These are phyloP conservation scores for Andrena minutula DNA, from an alignment of 2,888 invertebrate genomes.

Conservation along the genomic window DNA sequence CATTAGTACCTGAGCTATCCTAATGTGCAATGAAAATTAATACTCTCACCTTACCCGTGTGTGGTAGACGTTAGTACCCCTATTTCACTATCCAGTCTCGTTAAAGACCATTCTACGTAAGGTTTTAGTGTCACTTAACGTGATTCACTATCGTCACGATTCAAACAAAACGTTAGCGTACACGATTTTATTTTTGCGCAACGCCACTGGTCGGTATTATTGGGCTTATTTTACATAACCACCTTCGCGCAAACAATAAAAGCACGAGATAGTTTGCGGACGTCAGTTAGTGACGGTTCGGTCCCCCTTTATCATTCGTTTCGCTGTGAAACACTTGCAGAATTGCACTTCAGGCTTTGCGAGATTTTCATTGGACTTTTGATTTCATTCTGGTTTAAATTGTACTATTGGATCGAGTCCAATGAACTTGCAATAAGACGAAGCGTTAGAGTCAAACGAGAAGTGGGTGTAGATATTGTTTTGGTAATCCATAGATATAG, in stretches of 20 bases:
- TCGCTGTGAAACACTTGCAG: too few species aligned
- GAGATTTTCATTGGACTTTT: background rate
- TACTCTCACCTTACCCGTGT: background rate
- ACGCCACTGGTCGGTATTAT: background rate
- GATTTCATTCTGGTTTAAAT: constrained; percentile 3
- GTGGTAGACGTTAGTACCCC: background rate
- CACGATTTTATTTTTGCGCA: background rate
- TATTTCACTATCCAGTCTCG: background rate
- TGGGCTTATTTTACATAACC: constrained; percentile 7
- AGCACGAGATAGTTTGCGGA: too few species aligned
- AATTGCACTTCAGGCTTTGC: background rate
- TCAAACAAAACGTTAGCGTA: background rate
- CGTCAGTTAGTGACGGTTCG: too few species aligned
- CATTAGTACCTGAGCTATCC: too few species aligned
- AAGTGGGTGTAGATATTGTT: background rate
- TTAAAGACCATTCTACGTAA: background rate
- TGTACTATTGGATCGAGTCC: constrained; percentile 7
- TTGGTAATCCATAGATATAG: background rate
- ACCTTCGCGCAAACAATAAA: background rate
- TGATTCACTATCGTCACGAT: background rate
- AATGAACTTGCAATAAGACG: background rate
- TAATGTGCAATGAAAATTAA: too few species aligned
- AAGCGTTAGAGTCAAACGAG: constrained; percentile 3
- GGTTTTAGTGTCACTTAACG: background rate
- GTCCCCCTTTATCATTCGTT: too few species aligned